phyloP scores from a whole-genome alignment of 2,797 vertebrate genomes.

The Pipistrellus pygmaeus region DNA sequence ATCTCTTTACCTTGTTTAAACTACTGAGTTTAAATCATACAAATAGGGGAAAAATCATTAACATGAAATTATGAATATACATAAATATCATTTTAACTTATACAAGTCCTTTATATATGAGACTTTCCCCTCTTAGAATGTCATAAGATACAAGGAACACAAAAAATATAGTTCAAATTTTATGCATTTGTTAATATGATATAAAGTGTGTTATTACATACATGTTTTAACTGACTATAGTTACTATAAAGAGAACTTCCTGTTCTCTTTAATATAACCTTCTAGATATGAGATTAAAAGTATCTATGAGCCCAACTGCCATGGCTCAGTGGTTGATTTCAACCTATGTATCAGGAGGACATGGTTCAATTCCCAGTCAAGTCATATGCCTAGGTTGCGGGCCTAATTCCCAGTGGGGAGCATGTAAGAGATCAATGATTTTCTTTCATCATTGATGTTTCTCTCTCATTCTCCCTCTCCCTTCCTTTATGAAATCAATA shows the following conservation, averaged over 20 bases:
- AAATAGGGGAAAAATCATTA: background rate
- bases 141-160: background rate
- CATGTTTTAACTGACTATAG: background rate
- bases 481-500: too few relatives aligned
- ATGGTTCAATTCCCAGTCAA: too few relatives aligned
- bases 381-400: too few relatives aligned
- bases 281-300: background rate
- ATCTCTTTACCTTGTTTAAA: background rate
- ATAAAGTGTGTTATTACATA: background rate
- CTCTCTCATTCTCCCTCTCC: too few relatives aligned
- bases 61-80: background rate
- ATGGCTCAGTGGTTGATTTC: too few relatives aligned
- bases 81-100: constrained; percentile 20
- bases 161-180: background rate
- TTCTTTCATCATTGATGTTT: too few relatives aligned
- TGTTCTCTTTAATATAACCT: background rate
- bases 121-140: background rate
- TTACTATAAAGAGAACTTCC: background rate
- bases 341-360: too few relatives aligned
- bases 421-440: too few relatives aligned
- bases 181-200: background rate
- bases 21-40: background rate
- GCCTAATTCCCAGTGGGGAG: too few relatives aligned
- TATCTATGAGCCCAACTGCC: background rate
- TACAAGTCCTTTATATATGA: background rate